A percentile compares a stretch with the other conserved stretches of the same genome.
phyloP scores from a whole-genome alignment of 2,888 invertebrate species.

The Phengaris arion region DNA sequence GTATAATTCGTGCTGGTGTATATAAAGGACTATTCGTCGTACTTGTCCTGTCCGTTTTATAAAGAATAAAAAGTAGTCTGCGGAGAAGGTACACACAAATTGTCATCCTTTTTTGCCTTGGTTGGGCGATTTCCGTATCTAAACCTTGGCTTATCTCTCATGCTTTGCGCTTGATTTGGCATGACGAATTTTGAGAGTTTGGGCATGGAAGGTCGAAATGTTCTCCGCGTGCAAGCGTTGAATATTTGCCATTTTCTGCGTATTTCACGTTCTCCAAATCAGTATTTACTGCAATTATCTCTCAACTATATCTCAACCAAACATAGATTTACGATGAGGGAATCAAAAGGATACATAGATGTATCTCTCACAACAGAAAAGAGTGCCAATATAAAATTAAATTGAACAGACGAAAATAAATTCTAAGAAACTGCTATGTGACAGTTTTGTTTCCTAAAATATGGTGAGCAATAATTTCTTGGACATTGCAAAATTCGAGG shows the following conservation, averaged over 20 bases:
- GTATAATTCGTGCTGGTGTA: slow-evolving; percentile 4
- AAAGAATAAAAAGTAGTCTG: slow-evolving; percentile 8
- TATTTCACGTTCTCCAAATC: background rate
- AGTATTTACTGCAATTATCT: background rate
- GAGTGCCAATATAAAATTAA: slow-evolving; percentile 15
- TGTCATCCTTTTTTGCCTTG: background rate
- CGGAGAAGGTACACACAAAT: background rate
- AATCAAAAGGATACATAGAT: background rate
- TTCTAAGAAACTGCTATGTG: slow-evolving; percentile 12
- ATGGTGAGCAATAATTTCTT: slow-evolving; percentile 15
- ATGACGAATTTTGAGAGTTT: background rate
- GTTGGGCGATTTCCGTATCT: background rate
- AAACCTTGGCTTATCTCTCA: slow-evolving; percentile 4
- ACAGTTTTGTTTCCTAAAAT: slow-evolving; percentile 22
- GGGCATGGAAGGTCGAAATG: background rate
- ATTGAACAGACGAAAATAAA: background rate
- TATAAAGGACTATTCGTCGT: slow-evolving; percentile 9
- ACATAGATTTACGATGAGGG: background rate
- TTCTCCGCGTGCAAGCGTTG: background rate
- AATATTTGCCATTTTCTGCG: slow-evolving; percentile 11
- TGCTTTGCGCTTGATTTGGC: slow-evolving; percentile 7
- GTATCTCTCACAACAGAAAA: background rate
- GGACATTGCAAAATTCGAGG: slow-evolving; percentile 22
- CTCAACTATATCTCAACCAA: too few relatives aligned
- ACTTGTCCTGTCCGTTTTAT: background rate